Percentiles rank a stretch among this genome's conserved stretches.
Conservation (phyloP, 1,140 invertebrate species). For the Holotrichia oblita region DNA sequence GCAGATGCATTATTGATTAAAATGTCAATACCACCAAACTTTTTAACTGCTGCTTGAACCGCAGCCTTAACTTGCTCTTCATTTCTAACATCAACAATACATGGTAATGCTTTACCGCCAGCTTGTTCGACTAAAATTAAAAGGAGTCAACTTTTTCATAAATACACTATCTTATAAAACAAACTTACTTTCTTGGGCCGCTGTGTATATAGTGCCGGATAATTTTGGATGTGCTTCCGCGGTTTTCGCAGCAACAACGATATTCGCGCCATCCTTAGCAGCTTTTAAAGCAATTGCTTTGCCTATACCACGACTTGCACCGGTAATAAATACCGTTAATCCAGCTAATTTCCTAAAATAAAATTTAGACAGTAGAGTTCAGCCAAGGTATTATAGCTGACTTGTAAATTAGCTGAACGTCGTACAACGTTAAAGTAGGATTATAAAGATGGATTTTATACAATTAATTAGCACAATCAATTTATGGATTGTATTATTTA, state of each 20-base stretch:
- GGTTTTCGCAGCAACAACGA: conserved; percentile 97
- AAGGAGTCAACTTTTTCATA: not conserved
- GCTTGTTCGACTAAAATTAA: conserved; percentile 81
- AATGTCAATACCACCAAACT: conserved; percentile 97
- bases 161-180: conserved; percentile 22
- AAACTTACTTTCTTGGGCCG: conserved; percentile 83
- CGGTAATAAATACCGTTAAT: conserved; percentile 93
- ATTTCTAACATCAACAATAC: conserved; percentile 93
- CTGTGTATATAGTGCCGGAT: conserved; percentile 97
- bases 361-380: not conserved
- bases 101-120: conserved; percentile 91
- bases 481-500: too few relatives aligned
- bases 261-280: conserved; percentile 93
- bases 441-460: too few relatives aligned
- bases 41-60: conserved; percentile 86
- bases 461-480: too few relatives aligned
- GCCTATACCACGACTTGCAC: conserved; percentile 96
- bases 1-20: conserved; percentile 97
- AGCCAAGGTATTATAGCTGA: too few relatives aligned
- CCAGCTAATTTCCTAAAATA: conserved; percentile 85
- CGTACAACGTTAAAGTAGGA: too few relatives aligned
- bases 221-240: conserved; percentile 94
- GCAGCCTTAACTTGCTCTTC: conserved; percentile 84
- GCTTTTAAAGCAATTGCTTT: conserved; percentile 95
- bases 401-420: not conserved